Evolutionary conservation across 2,888 invertebrate genomes (phyloP).

Genomic region (Gerris lacustris): DNA sequence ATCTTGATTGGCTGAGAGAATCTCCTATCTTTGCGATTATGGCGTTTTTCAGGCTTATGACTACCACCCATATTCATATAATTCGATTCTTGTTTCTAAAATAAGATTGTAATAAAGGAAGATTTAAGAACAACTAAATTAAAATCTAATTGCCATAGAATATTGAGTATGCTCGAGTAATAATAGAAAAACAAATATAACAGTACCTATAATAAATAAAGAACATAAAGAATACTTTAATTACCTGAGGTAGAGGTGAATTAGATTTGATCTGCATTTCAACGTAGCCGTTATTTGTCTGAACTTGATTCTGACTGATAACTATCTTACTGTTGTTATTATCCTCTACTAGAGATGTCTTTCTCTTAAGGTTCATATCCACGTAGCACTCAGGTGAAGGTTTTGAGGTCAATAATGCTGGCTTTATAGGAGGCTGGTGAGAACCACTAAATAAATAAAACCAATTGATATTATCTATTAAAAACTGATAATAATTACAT

Average conservation of each 20-base stretch:
- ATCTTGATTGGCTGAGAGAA: conserved; percentile 51
- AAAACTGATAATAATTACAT: no score
- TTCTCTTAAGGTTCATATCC: conserved; percentile 35
- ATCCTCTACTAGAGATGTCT: conserved; percentile 28
- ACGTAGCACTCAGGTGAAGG: conserved; percentile 33
- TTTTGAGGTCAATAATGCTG: conserved; percentile 1
- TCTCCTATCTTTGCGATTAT: conserved; percentile 36
- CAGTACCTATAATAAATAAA: no score
- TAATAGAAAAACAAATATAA: no score
- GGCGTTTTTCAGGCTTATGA: conserved; percentile 27
- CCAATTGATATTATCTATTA: no score
- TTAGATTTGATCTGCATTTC: conserved; percentile 42
- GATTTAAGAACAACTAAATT: conserved; percentile 9
- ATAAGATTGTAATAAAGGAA: conserved; percentile 16
- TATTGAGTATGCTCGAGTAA: no score
- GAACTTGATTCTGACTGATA: conserved; percentile 8
- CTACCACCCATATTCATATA: conserved; percentile 44
- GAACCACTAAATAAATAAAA: background rate
- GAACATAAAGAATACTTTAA: no score
- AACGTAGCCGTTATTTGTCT: conserved; percentile 42
- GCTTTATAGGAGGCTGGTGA: background rate
- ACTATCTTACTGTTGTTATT: conserved; percentile 29
- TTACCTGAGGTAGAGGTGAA: no score
- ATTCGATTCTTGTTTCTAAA: conserved; percentile 36
- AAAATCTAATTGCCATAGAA: no score